phyloP scores from a whole-genome alignment of 30 jellyfish, hydroid and myxozoan species.

The Cassiopea xamachana region DNA sequence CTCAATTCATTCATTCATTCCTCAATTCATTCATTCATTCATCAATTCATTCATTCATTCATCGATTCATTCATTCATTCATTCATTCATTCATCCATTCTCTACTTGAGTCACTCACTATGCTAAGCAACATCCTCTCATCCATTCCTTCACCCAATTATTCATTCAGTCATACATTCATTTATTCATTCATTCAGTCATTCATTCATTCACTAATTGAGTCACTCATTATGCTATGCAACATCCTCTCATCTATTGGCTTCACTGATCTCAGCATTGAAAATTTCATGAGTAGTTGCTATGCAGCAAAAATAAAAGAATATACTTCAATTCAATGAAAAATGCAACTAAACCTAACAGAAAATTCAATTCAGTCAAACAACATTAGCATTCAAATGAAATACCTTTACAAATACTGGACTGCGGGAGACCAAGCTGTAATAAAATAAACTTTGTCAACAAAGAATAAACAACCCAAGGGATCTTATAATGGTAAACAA shows the following conservation, averaged over 20 bases:
- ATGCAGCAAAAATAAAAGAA: too few species aligned
- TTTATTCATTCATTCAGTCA: not conserved
- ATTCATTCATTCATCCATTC: not conserved
- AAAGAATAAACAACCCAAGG: too few species aligned
- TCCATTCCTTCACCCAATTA: too few species aligned
- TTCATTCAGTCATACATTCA: not conserved
- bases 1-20: too few species aligned
- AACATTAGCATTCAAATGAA: not conserved
- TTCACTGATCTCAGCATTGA: too few species aligned
- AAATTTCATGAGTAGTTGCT: too few species aligned
- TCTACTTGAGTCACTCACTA: not conserved
- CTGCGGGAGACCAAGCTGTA: constrained; percentile 96
- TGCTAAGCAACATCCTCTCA: not conserved
- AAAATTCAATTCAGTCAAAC: too few species aligned
- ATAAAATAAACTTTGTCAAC: not conserved
- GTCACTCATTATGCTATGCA: not conserved
- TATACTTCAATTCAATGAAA: too few species aligned
- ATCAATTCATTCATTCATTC: not conserved
- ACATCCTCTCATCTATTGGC: not conserved
- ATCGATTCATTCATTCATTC: too few species aligned
- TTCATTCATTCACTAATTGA: not conserved
- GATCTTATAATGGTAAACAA: too few species aligned
- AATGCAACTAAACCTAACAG: too few species aligned
- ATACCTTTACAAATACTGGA: constrained; percentile 93
- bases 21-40: too few species aligned